phyloP scores from a whole-genome alignment of 2,113 vertebrate genomes.

The Scomber scombrus region DNA sequence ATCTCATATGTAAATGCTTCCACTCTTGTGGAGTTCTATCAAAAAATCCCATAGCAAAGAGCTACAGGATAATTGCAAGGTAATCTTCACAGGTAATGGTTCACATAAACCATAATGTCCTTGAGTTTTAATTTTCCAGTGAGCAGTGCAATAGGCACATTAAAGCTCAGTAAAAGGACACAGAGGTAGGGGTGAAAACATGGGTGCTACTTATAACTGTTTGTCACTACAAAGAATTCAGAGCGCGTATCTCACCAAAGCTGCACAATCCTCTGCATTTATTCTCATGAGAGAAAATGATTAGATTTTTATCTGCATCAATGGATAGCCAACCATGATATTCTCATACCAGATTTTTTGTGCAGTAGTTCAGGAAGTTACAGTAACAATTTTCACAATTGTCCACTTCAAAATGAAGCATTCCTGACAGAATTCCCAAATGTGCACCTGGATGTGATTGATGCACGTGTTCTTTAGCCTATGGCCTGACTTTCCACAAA shows the following conservation, averaged over 20 bases:
- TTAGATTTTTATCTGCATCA: neutral
- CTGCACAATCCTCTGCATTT: neutral
- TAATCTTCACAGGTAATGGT: too few species aligned
- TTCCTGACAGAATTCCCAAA: too few species aligned
- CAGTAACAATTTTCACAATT: too few species aligned
- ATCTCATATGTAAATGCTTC: neutral
- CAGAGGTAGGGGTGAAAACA: neutral
- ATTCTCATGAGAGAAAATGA: neutral
- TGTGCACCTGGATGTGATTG: too few species aligned
- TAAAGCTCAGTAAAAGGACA: constrained; percentile 28
- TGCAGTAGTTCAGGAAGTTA: too few species aligned
- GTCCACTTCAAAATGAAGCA: too few species aligned
- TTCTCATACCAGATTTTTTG: neutral
- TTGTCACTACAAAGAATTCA: neutral
- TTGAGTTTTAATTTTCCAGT: constrained; percentile 49
- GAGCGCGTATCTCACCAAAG: neutral
- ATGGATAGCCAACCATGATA: neutral
- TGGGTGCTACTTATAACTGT: neutral
- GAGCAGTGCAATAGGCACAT: constrained; percentile 31
- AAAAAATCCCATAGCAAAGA: constrained; percentile 1
- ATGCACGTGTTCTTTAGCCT: too few species aligned
- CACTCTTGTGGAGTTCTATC: neutral
- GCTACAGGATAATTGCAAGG: constrained; percentile 10
- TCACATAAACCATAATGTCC: constrained; percentile 45
- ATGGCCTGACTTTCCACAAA: too few species aligned